Percentiles rank a stretch among this genome's conserved stretches.
Evolutionary conservation across 1,140 invertebrate species (phyloP).

Genomic region (Drosophila willistoni): DNA sequence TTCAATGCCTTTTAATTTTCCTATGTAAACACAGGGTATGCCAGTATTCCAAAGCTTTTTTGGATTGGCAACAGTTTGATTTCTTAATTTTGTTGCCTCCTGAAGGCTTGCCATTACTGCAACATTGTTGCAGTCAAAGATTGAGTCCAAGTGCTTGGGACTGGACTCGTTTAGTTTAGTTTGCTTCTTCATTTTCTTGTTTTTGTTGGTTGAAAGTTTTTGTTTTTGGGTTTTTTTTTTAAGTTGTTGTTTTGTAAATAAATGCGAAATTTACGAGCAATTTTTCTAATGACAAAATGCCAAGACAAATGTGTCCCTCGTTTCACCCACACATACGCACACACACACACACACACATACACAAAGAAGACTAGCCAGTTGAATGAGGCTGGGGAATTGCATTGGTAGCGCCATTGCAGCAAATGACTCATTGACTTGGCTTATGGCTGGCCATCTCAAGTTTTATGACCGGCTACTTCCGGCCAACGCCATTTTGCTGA

Average conservation of each 20-base stretch:
- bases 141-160: slow-evolving; percentile 38
- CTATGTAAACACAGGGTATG: slow-evolving; percentile 20
- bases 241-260: slow-evolving; percentile 66
- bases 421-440: slow-evolving; percentile 81
- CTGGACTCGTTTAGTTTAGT: slow-evolving; percentile 11
- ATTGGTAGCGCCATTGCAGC: slow-evolving; percentile 55
- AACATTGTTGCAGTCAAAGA: slow-evolving; percentile 68
- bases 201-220: slow-evolving; percentile 9
- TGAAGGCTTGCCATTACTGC: slow-evolving; percentile 38
- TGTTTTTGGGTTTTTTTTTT: slow-evolving; percentile 15
- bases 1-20: no score
- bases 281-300: slow-evolving; percentile 71
- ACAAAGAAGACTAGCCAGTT: not conserved
- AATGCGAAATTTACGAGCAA: slow-evolving; percentile 73
- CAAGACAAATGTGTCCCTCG: slow-evolving; percentile 66
- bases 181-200: slow-evolving; percentile 31
- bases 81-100: slow-evolving; percentile 34
- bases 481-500: slow-evolving; percentile 65
- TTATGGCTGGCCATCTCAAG: slow-evolving; percentile 71
- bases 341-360: slow-evolving; percentile 16
- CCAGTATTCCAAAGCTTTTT: not conserved
- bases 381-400: slow-evolving; percentile 1
- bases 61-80: not conserved
- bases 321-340: slow-evolving; percentile 48
- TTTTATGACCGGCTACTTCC: slow-evolving; percentile 80